A percentile compares a stretch with the other conserved stretches of the same genome.
These are phyloP conservation scores for Panurus biarmicus DNA, from an alignment of 2,113 vertebrate species.

Conservation along the genomic window DNA sequence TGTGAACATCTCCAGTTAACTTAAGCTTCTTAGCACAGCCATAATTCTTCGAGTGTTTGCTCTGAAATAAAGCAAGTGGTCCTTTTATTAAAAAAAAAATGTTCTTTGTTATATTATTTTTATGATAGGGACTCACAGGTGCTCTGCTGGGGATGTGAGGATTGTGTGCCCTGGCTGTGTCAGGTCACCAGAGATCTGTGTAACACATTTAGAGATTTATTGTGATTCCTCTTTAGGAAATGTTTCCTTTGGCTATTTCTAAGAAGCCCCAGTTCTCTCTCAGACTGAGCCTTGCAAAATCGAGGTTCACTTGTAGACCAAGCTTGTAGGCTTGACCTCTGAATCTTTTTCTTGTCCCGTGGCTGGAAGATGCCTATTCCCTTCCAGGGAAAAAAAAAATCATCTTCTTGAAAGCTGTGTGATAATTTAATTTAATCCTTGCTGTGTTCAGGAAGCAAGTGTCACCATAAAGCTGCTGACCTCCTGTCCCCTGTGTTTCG, in stretches of 20 bases:
- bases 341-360: neutral
- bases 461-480: neutral
- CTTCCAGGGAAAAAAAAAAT: neutral
- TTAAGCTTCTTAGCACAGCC: neutral
- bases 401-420: neutral
- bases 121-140: neutral
- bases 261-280: neutral
- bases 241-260: neutral
- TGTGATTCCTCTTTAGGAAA: neutral
- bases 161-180: neutral
- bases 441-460: neutral
- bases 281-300: neutral
- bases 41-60: neutral
- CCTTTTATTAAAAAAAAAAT: neutral
- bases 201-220: neutral
- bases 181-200: neutral
- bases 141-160: neutral
- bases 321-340: neutral
- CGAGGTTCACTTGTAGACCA: neutral
- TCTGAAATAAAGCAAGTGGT: neutral
- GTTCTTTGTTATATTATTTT: neutral
- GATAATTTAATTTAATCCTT: conserved; percentile 10
- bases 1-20: neutral
- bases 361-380: neutral
- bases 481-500: neutral